Evolutionary conservation across 2,797 vertebrate species (phyloP).

Genomic region (Microctenopoma steveboyesi): DNA sequence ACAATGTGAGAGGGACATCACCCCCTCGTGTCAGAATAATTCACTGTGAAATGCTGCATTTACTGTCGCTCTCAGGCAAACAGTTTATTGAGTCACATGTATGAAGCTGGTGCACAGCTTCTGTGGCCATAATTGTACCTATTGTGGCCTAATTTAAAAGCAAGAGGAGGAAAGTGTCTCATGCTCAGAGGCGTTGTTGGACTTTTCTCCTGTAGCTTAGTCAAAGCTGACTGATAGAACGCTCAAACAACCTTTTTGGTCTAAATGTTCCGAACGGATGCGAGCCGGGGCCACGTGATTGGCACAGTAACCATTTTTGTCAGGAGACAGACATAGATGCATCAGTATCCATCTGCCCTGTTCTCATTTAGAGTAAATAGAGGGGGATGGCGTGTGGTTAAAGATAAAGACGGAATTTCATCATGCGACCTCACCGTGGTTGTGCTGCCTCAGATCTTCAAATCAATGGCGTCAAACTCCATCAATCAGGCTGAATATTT

Average conservation of each 20-base stretch:
- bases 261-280: slow-evolving; percentile 71
- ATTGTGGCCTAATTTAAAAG: slow-evolving; percentile 45
- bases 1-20: slow-evolving; percentile 23
- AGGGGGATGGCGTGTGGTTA: slow-evolving; percentile 31
- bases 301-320: slow-evolving; percentile 60
- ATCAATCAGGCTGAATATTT: slow-evolving; percentile 54
- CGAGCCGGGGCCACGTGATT: slow-evolving; percentile 49
- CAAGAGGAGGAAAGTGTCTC: slow-evolving; percentile 38
- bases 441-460: slow-evolving; percentile 44
- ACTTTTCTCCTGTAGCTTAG: slow-evolving; percentile 63
- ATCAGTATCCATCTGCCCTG: slow-evolving; percentile 58
- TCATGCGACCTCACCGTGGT: slow-evolving; percentile 43
- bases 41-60: slow-evolving; percentile 9
- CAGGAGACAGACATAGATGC: slow-evolving; percentile 40
- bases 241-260: slow-evolving; percentile 60
- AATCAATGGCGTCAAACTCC: slow-evolving; percentile 61
- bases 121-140: slow-evolving; percentile 32
- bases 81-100: slow-evolving; percentile 32
- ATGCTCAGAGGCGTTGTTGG: slow-evolving; percentile 31
- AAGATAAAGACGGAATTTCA: slow-evolving; percentile 60
- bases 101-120: slow-evolving; percentile 9
- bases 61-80: background rate
- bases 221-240: slow-evolving; percentile 67
- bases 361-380: slow-evolving; percentile 57
- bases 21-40: slow-evolving; percentile 49